Conservation (phyloP, 2,888 invertebrate genomes). For the Acanthosepion esculentum region DNA sequence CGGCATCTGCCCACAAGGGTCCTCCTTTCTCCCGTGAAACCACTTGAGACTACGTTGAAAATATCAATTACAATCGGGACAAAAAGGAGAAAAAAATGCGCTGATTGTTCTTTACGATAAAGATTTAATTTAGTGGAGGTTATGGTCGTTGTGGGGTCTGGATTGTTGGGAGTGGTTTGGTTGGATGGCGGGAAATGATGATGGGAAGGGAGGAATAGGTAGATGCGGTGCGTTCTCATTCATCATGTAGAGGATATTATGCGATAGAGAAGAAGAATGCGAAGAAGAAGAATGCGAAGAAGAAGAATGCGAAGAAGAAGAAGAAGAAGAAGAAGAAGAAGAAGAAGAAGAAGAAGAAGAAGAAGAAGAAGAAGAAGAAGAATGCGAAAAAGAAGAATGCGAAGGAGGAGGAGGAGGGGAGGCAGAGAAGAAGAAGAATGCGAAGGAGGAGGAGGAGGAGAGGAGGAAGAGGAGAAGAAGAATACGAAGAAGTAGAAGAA, state of each 20-base stretch:
- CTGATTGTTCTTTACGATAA: constrained; percentile 6
- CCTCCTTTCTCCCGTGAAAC: neutral
- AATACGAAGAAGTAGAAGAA: no score
- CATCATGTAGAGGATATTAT: neutral
- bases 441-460: no score
- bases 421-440: neutral
- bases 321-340: neutral
- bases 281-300: no score
- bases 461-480: neutral
- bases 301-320: no score
- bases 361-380: no score
- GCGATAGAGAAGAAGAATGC: neutral
- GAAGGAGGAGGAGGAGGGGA: no score
- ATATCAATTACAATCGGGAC: neutral
- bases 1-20: neutral
- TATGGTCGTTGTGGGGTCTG: neutral
- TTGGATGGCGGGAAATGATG: neutral
- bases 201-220: neutral
- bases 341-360: neutral
- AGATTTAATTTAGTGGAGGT: neutral
- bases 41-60: neutral
- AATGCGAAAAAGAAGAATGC: no score
- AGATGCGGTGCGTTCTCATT: neutral
- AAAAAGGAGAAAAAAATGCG: neutral
- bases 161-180: neutral